Evolutionary conservation across 2,113 vertebrate genomes (phyloP), one percentile per base, ranked within the genome.

Genomic region (Odobenus rosmarus): DNA sequence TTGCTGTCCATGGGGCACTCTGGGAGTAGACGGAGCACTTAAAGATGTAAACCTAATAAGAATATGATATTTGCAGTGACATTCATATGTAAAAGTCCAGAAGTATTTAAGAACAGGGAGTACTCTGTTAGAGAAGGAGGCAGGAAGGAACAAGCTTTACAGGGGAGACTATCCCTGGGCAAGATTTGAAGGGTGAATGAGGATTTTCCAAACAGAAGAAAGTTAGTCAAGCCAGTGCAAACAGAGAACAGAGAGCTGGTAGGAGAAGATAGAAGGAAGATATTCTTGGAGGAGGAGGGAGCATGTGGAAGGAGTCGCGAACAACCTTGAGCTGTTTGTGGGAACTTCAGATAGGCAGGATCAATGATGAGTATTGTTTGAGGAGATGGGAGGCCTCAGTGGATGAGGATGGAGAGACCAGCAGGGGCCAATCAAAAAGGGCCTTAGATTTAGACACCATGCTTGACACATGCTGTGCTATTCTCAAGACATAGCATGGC

Each of bases 1-100:
- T n/a, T 0, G 0, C 49, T 85, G 33, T 49, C 26, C n/a, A 26
- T 5, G 51, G 9, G n/a, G 14, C 28, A 4, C 39, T 46, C 49
- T 39, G 12, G 57, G 55, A 2, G 3, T 15, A 0, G 10, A 33
- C 0, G 4, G 4, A 15, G 4, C 11, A 31, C 6, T 6, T 5
- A 10, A 53, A 69, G 49, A 69, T 14, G 15, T 0, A 26, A 57
- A 14, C 16, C 3, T 24, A 31, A 24, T 7, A 12, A 11, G 0
- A 36, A 1, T 31, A 19, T 93, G 33, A 14, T 28, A 2, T 28
- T 49, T 67, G 23, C 46, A 74, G 69, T 33, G 18, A 36, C 12
- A 19, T 13, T 14, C 1, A 13, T 39, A 14, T 18, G 4, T 23
- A 21, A 87, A 76, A 24, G 9, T 1, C 24, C 57, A 61, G 3